phyloP scores from a whole-genome alignment of 2,113 vertebrate genomes.

The Athene cunicularia region DNA sequence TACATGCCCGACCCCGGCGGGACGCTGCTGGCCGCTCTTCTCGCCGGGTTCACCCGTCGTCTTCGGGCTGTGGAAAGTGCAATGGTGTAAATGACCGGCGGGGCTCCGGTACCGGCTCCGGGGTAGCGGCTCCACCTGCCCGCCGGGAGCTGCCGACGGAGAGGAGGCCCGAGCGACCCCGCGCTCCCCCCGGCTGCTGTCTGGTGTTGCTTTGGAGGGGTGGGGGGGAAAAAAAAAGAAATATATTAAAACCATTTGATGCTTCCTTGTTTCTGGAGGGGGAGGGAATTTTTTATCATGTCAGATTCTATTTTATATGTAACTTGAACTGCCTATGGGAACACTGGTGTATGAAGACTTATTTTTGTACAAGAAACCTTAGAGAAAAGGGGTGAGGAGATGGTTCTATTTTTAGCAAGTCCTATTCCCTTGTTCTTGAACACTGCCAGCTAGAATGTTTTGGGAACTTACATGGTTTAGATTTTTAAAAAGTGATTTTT shows the following conservation, averaged over 20 bases:
- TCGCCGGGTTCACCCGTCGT: not conserved
- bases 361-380: conserved; percentile 85
- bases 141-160: not conserved
- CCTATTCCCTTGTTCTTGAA: conserved; percentile 41
- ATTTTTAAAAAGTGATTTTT: not conserved
- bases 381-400: conserved; percentile 51
- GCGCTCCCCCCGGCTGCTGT: not conserved
- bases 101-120: not conserved
- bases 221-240: not conserved
- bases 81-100: not conserved
- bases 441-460: conserved; percentile 72
- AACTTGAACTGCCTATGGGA: conserved; percentile 61
- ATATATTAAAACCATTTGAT: not conserved
- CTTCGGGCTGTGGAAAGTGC: not conserved
- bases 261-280: not conserved
- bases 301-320: conserved; percentile 62
- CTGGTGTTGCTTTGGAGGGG: not conserved
- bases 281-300: conserved; percentile 21
- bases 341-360: conserved; percentile 79
- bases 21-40: not conserved
- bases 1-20: not conserved
- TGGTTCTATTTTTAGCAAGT: conserved; percentile 53
- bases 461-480: not conserved
- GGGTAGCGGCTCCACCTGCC: not conserved
- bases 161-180: not conserved